Conservation (phyloP, 1,140 invertebrate genomes). For the Platyura marginata region DNA sequence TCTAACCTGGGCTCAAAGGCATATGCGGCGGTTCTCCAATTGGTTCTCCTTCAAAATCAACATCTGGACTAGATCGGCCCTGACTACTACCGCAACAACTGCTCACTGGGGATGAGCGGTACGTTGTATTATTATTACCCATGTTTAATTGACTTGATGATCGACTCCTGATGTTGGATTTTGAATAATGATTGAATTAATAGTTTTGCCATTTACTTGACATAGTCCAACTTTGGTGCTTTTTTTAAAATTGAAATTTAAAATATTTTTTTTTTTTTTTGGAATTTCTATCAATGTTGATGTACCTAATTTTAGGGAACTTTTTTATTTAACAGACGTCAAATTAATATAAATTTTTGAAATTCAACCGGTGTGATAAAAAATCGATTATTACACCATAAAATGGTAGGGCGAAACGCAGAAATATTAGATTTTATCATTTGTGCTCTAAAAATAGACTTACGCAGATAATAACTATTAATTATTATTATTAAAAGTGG, state of each 20-base stretch:
- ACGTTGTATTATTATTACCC: constrained; percentile 21
- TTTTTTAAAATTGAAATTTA: neutral
- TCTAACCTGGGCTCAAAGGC: constrained; percentile 25
- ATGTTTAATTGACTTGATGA: constrained; percentile 24
- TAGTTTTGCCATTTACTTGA: neutral
- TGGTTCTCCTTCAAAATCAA: constrained; percentile 11
- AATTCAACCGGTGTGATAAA: no score
- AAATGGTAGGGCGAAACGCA: no score
- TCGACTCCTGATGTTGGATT: constrained; percentile 20
- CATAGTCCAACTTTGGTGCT: neutral
- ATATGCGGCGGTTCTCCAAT: constrained; percentile 19
- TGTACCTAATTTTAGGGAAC: no score
- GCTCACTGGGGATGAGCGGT: constrained; percentile 26
- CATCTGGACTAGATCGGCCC: constrained; percentile 25
- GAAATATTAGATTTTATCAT: no score
- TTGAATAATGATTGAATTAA: neutral
- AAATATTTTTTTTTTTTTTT: no score
- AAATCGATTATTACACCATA: no score
- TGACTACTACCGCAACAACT: constrained; percentile 28
- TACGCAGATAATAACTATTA: no score
- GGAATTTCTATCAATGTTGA: no score
- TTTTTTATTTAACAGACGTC: no score
- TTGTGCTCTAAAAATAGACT: no score
- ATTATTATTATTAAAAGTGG: no score
- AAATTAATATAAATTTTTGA: no score